Percentiles rank a stretch among this genome's conserved stretches.
phyloP scores from a whole-genome alignment of 2,113 vertebrate genomes.

The Calyptommatus sinebrachiatus region DNA sequence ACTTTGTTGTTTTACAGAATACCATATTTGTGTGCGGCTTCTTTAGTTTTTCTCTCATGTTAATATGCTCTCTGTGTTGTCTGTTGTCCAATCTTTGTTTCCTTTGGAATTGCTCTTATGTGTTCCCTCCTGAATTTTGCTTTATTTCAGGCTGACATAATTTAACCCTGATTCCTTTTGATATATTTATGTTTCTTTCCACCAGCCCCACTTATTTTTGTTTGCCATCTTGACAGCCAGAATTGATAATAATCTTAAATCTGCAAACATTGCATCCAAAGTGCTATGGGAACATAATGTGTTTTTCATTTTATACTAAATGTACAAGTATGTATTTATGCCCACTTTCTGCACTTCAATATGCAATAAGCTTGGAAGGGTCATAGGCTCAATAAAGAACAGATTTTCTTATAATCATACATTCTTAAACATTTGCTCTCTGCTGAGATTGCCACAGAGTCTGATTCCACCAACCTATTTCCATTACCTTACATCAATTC shows the following conservation, averaged over 20 bases:
- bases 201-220: constrained; percentile 25
- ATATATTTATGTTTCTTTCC: constrained; percentile 29
- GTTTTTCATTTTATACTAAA: constrained; percentile 1
- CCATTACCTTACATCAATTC: too few relatives aligned
- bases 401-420: too few relatives aligned
- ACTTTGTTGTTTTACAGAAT: neutral
- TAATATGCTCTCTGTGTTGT: constrained; percentile 9
- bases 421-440: neutral
- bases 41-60: constrained; percentile 41
- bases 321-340: neutral
- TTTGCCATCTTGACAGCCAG: neutral
- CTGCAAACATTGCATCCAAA: neutral
- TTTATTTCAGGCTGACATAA: constrained; percentile 23
- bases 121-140: constrained; percentile 21
- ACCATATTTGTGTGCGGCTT: neutral
- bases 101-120: constrained; percentile 25
- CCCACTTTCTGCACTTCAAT: too few relatives aligned
- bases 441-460: too few relatives aligned
- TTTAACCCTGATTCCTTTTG: constrained; percentile 18
- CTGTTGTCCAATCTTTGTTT: constrained; percentile 24
- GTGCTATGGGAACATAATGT: neutral
- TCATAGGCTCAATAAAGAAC: too few relatives aligned
- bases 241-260: neutral
- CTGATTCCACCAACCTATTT: too few relatives aligned
- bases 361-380: too few relatives aligned